Evolutionary conservation across 2,797 vertebrate species (phyloP).

Genomic region (Falco concolor): DNA sequence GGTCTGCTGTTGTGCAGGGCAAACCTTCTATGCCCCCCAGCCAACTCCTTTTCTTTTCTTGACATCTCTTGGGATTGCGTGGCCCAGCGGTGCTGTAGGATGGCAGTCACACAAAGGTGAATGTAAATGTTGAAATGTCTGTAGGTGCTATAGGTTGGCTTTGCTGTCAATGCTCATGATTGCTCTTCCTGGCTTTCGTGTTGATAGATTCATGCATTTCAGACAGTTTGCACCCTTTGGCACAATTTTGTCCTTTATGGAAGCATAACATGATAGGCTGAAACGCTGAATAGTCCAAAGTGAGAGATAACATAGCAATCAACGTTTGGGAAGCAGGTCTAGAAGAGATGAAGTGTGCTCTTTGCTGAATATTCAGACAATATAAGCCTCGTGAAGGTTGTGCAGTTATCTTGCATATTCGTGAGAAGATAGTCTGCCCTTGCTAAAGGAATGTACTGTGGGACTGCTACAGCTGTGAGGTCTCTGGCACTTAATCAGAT

Average conservation of each 20-base stretch:
- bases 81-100: not conserved
- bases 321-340: not conserved
- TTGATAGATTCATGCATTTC: not conserved
- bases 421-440: not conserved
- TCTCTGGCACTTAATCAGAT: not conserved
- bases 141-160: accelerated
- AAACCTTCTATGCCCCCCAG: not conserved
- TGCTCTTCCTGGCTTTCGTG: not conserved
- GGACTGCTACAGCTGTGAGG: not conserved
- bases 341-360: not conserved
- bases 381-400: not conserved
- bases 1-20: not conserved
- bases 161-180: not conserved
- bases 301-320: no score
- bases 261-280: no score
- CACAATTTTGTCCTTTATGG: not conserved
- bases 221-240: not conserved
- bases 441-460: not conserved
- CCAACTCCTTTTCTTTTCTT: not conserved
- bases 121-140: not conserved
- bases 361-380: not conserved
- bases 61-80: not conserved
- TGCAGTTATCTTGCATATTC: not conserved
- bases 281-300: not conserved
- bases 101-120: not conserved